Percentiles rank a stretch among this genome's conserved stretches.
Conservation (phyloP, 2,797 vertebrate species). For the Sebastes nivosus region DNA sequence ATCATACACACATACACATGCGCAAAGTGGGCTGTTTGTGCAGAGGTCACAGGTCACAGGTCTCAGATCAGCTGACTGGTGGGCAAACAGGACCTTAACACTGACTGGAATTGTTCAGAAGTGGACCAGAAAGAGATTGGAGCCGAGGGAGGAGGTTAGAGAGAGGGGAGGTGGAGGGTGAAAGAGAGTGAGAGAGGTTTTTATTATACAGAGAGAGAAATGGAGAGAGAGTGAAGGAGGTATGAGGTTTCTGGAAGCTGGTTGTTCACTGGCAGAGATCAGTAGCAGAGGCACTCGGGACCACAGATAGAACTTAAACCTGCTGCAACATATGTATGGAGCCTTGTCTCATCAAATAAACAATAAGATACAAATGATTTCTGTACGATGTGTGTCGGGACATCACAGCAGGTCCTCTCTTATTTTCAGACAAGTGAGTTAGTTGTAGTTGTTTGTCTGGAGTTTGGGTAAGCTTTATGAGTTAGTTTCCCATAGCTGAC, state of each 20-base stretch:
- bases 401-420: not conserved
- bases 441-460: too few species aligned
- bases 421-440: too few species aligned
- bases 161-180: too few species aligned
- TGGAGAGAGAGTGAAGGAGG: not conserved
- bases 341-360: not conserved
- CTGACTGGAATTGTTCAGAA: constrained; percentile 40
- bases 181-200: not conserved
- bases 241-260: not conserved
- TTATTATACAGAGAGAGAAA: not conserved
- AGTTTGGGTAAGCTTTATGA: too few species aligned
- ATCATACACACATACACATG: not conserved
- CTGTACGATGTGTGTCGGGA: not conserved
- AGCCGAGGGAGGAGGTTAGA: not conserved
- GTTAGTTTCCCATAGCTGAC: too few species aligned
- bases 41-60: constrained; percentile 10
- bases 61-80: constrained; percentile 39
- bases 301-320: not conserved
- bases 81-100: constrained; percentile 20
- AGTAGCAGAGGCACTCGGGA: not conserved
- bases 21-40: not conserved
- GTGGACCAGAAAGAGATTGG: constrained; percentile 1
- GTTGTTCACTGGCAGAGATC: not conserved
- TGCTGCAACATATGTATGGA: not conserved
- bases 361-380: too few species aligned